These are phyloP conservation scores for Pseudanteris insignis DNA, from an alignment of 2,888 invertebrate genomes.

Conservation along the genomic window DNA sequence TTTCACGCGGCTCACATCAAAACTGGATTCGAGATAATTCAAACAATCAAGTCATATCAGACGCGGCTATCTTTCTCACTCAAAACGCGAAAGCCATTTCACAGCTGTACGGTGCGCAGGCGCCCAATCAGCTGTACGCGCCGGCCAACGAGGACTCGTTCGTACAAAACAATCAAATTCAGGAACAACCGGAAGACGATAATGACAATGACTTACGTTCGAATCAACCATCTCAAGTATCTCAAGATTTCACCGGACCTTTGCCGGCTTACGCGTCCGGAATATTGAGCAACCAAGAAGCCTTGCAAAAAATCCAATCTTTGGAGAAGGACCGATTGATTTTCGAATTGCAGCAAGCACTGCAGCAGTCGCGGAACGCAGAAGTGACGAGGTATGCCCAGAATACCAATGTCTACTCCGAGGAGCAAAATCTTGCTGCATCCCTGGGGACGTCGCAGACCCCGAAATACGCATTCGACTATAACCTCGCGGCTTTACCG, in stretches of 20 bases:
- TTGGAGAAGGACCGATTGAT: conserved; percentile 60
- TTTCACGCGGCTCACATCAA: too few species aligned
- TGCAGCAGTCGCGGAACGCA: conserved; percentile 47
- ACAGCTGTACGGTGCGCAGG: conserved; percentile 57
- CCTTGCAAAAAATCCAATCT: conserved; percentile 55
- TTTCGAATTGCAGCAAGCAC: conserved; percentile 54
- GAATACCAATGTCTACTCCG: conserved; percentile 49
- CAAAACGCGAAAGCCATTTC: conserved; percentile 63
- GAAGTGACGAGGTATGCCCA: conserved; percentile 48
- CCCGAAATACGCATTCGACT: conserved; percentile 47
- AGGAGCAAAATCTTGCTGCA: conserved; percentile 38
- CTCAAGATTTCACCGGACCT: conserved; percentile 41
- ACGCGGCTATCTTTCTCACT: conserved; percentile 57
- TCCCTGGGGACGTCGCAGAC: conserved; percentile 46
- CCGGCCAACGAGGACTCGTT: conserved; percentile 50
- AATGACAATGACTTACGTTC: conserved; percentile 9
- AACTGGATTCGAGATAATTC: conserved; percentile 45
- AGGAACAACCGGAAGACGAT: conserved; percentile 41
- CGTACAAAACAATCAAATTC: conserved; percentile 47
- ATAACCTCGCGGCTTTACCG: conserved; percentile 47
- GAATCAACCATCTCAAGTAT: conserved; percentile 31
- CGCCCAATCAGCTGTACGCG: conserved; percentile 56
- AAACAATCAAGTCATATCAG: conserved; percentile 53
- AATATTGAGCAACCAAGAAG: conserved; percentile 51
- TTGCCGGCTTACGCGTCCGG: conserved; percentile 60